These are phyloP conservation scores for Aurelia sp. DNA, from an alignment of 30 jellyfish, hydroid and myxozoan genomes.

Conservation along the genomic window DNA sequence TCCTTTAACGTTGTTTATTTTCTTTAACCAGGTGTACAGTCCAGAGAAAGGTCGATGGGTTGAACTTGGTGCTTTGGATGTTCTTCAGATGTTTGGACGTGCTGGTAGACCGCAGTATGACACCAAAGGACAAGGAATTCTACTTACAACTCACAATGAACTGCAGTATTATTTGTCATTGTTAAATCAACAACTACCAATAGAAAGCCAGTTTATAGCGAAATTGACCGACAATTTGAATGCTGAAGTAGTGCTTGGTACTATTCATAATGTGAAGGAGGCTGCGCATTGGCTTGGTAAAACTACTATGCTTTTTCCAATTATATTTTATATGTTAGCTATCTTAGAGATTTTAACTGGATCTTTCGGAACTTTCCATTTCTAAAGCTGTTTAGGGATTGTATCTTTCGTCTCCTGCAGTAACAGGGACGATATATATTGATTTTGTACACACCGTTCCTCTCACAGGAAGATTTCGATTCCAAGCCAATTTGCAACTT, in stretches of 20 bases:
- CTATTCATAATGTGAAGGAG: slow-evolving; percentile 93
- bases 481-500: too few relatives aligned
- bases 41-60: slow-evolving; percentile 99
- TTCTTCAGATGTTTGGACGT: slow-evolving; percentile 99
- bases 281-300: slow-evolving; percentile 98
- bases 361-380: neutral
- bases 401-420: too few relatives aligned
- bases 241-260: slow-evolving; percentile 97
- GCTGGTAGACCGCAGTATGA: slow-evolving; percentile 99
- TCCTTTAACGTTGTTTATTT: neutral
- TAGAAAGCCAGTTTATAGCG: slow-evolving; percentile 93
- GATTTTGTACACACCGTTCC: too few relatives aligned
- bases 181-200: slow-evolving; percentile 97
- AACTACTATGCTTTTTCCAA: neutral
- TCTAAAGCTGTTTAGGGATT: too few relatives aligned
- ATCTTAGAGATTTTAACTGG: neutral
- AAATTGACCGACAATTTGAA: slow-evolving; percentile 93
- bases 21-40: slow-evolving; percentile 75
- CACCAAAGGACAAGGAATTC: slow-evolving; percentile 97
- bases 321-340: neutral
- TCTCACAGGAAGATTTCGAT: too few relatives aligned
- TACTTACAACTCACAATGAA: slow-evolving; percentile 95
- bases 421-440: too few relatives aligned
- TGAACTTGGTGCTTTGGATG: slow-evolving; percentile 99
- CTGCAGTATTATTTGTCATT: slow-evolving; percentile 94